Percentiles rank a stretch among this genome's conserved stretches.
Conservation (phyloP, 2,797 vertebrate genomes). For the Prunella strophiata region DNA sequence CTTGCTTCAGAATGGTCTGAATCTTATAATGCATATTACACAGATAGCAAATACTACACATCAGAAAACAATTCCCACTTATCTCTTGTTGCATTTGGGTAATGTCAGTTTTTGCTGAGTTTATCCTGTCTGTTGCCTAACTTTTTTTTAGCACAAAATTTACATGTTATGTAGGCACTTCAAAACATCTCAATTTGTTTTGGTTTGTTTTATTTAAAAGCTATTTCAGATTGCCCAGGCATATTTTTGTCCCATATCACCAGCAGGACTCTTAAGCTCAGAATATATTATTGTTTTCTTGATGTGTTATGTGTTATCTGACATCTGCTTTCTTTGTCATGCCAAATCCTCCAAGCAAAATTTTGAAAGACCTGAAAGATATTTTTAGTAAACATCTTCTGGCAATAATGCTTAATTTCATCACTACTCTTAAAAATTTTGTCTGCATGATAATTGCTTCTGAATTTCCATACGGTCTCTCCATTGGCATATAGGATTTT, state of each 20-base stretch:
- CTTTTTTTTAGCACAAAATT: constrained; percentile 14
- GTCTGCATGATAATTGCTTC: constrained; percentile 59
- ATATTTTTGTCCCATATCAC: constrained; percentile 53
- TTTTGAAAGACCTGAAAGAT: constrained; percentile 66
- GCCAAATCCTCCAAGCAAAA: constrained; percentile 62
- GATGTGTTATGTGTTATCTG: constrained; percentile 58
- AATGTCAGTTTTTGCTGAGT: constrained; percentile 21
- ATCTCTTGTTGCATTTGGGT: neutral
- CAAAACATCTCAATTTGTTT: neutral
- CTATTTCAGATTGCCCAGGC: constrained; percentile 43
- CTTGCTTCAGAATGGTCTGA: neutral
- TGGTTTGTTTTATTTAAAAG: constrained; percentile 54
- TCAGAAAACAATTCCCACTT: neutral
- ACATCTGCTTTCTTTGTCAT: constrained; percentile 68
- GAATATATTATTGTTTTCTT: constrained; percentile 61
- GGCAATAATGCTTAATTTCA: constrained; percentile 69
- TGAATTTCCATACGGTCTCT: constrained; percentile 53
- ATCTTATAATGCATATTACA: neutral
- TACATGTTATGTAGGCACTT: neutral
- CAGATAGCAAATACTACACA: neutral
- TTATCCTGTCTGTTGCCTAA: constrained; percentile 13
- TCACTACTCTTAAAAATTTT: constrained; percentile 70
- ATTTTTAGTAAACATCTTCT: constrained; percentile 69
- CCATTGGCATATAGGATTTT: constrained; percentile 14
- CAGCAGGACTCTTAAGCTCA: constrained; percentile 56